Evolutionary conservation across 1,140 invertebrate species (phyloP).

Genomic region (Cotesia vestalis): DNA sequence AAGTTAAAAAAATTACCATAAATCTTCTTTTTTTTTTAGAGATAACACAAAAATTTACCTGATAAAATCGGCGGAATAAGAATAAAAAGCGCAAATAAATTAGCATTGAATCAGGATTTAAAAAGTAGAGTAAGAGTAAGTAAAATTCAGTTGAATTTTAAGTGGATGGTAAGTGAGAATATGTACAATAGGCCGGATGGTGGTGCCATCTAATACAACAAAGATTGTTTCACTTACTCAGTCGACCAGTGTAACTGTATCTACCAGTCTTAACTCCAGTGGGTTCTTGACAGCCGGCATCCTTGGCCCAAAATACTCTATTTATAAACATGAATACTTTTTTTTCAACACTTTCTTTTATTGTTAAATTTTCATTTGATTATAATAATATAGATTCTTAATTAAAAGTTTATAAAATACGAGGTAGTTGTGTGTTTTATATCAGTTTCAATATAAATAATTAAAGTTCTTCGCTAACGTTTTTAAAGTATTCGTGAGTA

Average conservation of each 20-base stretch:
- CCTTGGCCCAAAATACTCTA: constrained; percentile 36
- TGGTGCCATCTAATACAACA: constrained; percentile 39
- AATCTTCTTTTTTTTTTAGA: too few relatives aligned
- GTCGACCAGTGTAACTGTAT: constrained; percentile 37
- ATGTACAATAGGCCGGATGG: neutral
- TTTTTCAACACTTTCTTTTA: neutral
- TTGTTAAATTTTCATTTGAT: constrained; percentile 3
- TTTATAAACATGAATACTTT: constrained; percentile 17
- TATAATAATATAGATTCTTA: neutral
- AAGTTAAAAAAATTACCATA: too few relatives aligned
- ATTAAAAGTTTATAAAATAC: too few relatives aligned
- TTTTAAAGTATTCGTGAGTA: too few relatives aligned
- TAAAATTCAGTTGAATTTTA: neutral
- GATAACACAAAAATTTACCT: too few relatives aligned
- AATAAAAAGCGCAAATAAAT: too few relatives aligned
- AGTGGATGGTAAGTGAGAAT: neutral
- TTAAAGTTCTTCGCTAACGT: too few relatives aligned
- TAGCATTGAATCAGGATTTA: too few relatives aligned
- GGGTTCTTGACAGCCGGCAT: constrained; percentile 41
- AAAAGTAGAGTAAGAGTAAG: neutral
- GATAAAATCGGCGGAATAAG: too few relatives aligned
- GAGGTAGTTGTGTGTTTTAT: too few relatives aligned
- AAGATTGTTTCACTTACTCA: constrained; percentile 20
- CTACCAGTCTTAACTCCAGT: constrained; percentile 32
- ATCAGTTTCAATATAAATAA: too few relatives aligned